Conservation (phyloP, 2,888 invertebrate genomes). For the Acanthococcus lagerstroemiae region DNA sequence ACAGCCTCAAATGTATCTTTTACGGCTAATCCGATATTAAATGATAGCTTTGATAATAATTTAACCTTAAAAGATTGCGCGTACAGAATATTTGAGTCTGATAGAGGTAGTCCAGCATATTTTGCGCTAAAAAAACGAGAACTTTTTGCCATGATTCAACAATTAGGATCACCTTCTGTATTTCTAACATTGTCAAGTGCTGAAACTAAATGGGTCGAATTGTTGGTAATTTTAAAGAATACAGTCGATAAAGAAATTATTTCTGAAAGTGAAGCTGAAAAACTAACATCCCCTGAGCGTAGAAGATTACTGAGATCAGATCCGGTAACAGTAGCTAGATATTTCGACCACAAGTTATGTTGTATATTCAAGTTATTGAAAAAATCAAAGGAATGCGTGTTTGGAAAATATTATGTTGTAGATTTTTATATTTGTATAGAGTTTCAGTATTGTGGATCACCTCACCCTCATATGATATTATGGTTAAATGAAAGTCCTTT, state of each 20-base stretch:
- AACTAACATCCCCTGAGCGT: slow-evolving; percentile 20
- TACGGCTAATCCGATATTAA: neutral
- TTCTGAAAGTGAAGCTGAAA: neutral
- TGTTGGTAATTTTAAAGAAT: slow-evolving; percentile 33
- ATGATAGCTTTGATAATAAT: neutral
- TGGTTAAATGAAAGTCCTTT: neutral
- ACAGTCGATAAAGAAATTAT: neutral
- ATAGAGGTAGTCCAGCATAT: neutral
- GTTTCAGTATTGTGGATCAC: slow-evolving; percentile 34
- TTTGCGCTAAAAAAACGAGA: slow-evolving; percentile 20
- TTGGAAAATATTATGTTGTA: slow-evolving; percentile 25
- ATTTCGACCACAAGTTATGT: slow-evolving; percentile 33
- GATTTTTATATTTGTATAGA: slow-evolving; percentile 33
- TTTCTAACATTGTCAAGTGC: slow-evolving; percentile 34
- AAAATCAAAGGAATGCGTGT: slow-evolving; percentile 22
- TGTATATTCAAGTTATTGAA: slow-evolving; percentile 24
- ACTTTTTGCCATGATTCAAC: slow-evolving; percentile 34
- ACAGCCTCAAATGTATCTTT: too few relatives aligned
- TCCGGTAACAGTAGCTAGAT: slow-evolving; percentile 35
- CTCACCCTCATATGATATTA: slow-evolving; percentile 7
- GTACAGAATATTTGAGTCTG: neutral
- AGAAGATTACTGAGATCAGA: slow-evolving; percentile 33
- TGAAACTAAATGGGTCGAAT: slow-evolving; percentile 33
- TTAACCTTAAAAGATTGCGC: neutral
- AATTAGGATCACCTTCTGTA: slow-evolving; percentile 33